These are phyloP conservation scores for Sorex maritimensis DNA, from an alignment of 2,797 vertebrate genomes.

Conservation along the genomic window DNA sequence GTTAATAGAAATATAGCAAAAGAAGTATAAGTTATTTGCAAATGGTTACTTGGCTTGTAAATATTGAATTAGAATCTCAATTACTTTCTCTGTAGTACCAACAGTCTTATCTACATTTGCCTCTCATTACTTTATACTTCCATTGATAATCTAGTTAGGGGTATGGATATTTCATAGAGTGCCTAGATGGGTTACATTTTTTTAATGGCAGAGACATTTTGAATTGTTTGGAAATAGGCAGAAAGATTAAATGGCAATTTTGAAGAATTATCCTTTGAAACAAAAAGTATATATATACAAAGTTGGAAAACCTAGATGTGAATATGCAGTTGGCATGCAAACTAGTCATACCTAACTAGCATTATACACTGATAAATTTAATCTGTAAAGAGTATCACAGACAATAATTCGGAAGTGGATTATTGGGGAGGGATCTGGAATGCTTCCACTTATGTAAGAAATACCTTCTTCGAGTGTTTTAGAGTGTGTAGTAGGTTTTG, in stretches of 20 bases:
- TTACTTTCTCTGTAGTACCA: not conserved
- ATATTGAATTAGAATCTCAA: not conserved
- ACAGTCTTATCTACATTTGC: not conserved
- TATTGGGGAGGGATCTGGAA: not conserved
- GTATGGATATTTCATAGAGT: not conserved
- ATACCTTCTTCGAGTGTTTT: not conserved
- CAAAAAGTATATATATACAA: not conserved
- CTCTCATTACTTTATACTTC: not conserved
- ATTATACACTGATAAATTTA: not conserved
- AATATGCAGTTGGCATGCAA: not conserved
- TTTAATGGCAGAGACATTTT: not conserved
- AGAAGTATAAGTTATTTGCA: not conserved
- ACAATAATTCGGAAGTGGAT: not conserved
- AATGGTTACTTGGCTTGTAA: not conserved
- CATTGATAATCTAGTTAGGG: not conserved
- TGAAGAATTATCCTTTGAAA: constrained; percentile 23
- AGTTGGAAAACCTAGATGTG: not conserved
- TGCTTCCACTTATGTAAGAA: not conserved
- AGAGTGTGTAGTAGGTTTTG: not conserved
- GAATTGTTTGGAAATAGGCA: constrained; percentile 36
- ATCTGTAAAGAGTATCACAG: not conserved
- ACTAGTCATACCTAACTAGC: not conserved
- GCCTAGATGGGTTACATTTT: constrained; percentile 2
- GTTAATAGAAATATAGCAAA: not conserved
- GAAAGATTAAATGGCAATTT: not conserved